Conservation (phyloP, 1,140 invertebrate genomes). For the Paraescarpia echinospica region DNA sequence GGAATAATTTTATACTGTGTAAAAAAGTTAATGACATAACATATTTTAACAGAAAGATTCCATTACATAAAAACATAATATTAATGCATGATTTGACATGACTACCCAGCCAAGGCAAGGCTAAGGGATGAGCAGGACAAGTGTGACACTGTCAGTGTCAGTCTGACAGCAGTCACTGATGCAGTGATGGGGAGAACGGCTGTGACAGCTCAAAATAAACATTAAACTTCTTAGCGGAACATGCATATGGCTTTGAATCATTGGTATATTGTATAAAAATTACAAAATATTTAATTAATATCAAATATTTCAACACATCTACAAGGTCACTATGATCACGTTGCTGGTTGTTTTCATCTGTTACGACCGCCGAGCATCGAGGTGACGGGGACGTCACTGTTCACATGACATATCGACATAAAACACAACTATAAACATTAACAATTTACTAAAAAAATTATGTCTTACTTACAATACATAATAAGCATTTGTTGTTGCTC, state of each 20-base stretch:
- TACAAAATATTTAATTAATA: neutral
- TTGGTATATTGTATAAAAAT: neutral
- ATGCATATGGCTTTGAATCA: neutral
- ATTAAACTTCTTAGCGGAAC: neutral
- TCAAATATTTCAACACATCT: neutral
- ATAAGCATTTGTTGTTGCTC: slow-evolving; percentile 18
- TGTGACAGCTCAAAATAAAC: neutral
- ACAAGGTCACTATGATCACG: neutral
- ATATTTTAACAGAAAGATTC: neutral
- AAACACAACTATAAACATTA: neutral
- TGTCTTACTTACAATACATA: slow-evolving; percentile 20
- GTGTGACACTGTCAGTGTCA: no score
- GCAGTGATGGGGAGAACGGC: neutral
- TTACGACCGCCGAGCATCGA: neutral
- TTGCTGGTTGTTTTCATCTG: neutral
- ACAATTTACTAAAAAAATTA: neutral
- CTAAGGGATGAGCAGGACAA: neutral
- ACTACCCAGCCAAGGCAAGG: neutral
- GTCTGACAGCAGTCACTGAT: neutral
- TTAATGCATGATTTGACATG: neutral
- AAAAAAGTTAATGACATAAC: neutral
- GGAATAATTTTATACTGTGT: neutral
- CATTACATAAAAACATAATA: neutral
- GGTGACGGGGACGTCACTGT: neutral
- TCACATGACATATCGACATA: neutral